Evolutionary conservation across 2,888 invertebrate genomes (phyloP), one percentile per base, ranked within the genome.

Genomic region (Ormia ochracea): DNA sequence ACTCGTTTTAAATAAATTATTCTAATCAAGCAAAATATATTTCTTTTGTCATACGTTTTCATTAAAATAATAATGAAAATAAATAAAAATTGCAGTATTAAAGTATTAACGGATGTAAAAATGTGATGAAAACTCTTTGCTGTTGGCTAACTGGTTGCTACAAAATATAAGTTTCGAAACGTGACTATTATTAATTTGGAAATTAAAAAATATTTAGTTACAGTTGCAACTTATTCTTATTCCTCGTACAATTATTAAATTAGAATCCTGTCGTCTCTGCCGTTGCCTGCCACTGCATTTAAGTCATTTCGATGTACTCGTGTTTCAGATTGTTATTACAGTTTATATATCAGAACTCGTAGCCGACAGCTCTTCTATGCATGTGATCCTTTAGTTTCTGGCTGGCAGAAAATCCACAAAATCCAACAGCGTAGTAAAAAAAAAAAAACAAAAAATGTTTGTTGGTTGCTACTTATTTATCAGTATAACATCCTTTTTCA

Each of bases 121-220:
- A 28, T 26, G 14, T 50, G 1, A n/a, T 14, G 1, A 23, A 48
- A 23, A 23, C 17, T 54, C 12, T n/a, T 10, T 9, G 14, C 17
- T 19, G 10, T 12, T 43, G 7, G 12, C 2, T 50, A 7, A 26
- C 26, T 50, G 50, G 14, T 9, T 21, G 45, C 12, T 23, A 1
- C 3, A 12, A 45, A 12, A 23, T 36, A 21, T 0, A 56, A 23
- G 28, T 10, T 43, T 38, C 36, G 38, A 23, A 73, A 76, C 76
- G 76, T 81, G 77, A 77, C 77, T 81, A 65, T 69, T 65, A 73
- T 69, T 23, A 52, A 66, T 59, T 73, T 79, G 28, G n/a, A 79
- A 79, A 65, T 74, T 63, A 65, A 59, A 17, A 38, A 61, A 38
- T 72, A 52, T 28, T n/a, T 54, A 54, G 17, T 52, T 23, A 23